These are phyloP conservation scores for Clusia tigrina DNA, from an alignment of 2,888 invertebrate genomes.

Conservation along the genomic window DNA sequence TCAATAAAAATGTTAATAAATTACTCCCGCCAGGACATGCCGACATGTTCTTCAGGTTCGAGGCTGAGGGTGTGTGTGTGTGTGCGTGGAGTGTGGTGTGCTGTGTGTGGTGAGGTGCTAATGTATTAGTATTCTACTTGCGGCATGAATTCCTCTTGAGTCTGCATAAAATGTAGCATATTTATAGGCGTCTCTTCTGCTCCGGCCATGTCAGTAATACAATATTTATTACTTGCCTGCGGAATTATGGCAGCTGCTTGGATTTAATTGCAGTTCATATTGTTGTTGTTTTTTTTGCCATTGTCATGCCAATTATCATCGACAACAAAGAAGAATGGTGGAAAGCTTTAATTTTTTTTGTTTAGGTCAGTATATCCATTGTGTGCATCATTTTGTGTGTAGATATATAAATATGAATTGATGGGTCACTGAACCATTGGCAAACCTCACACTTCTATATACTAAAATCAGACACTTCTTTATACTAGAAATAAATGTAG, in stretches of 20 bases:
- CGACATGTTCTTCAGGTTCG: conserved; percentile 39
- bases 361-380: too few relatives aligned
- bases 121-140: neutral
- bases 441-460: too few relatives aligned
- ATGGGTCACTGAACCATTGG: too few relatives aligned
- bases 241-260: neutral
- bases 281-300: too few relatives aligned
- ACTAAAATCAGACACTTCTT: too few relatives aligned
- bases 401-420: too few relatives aligned
- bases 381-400: too few relatives aligned
- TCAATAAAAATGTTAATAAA: conserved; percentile 56
- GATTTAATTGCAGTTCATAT: neutral
- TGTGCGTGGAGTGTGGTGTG: neutral
- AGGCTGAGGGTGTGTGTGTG: neutral
- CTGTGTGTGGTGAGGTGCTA: too few relatives aligned
- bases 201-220: neutral
- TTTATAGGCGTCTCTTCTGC: neutral
- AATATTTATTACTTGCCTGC: neutral
- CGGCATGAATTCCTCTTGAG: neutral
- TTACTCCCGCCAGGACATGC: conserved; percentile 47
- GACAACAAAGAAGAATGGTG: too few relatives aligned
- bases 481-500: too few relatives aligned
- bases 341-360: too few relatives aligned
- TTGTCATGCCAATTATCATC: too few relatives aligned
- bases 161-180: neutral